These are phyloP conservation scores for Urosaurus nigricauda DNA, from an alignment of 2,797 vertebrate genomes.

Conservation along the genomic window DNA sequence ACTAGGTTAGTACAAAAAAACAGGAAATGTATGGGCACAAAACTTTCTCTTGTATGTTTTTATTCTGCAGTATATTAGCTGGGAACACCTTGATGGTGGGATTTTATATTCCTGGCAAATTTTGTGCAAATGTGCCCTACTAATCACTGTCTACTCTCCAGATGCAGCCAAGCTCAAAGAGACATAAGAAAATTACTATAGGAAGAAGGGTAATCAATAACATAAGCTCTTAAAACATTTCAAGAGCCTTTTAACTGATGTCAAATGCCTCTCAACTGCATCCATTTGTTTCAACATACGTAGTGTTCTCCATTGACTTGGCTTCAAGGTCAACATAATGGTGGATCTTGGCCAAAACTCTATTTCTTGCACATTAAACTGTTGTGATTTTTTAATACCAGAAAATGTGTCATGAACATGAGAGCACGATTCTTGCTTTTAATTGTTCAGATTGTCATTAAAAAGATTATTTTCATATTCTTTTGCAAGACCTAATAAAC, in stretches of 20 bases:
- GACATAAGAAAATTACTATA: neutral
- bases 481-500: slow-evolving; percentile 3
- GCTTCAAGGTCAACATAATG: slow-evolving; percentile 27
- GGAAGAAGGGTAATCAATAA: slow-evolving; percentile 36
- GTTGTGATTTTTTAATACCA: neutral
- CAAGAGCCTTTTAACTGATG: slow-evolving; percentile 6
- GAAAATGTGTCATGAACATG: neutral
- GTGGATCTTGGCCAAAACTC: neutral
- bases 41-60: neutral
- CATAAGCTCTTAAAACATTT: slow-evolving; percentile 2
- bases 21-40: neutral
- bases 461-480: neutral
- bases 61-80: neutral
- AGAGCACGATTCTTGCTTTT: neutral
- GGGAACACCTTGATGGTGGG: neutral
- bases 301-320: neutral
- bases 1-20: neutral
- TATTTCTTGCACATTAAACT: slow-evolving; percentile 10
- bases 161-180: neutral
- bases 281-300: slow-evolving; percentile 6
- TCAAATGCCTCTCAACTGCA: neutral
- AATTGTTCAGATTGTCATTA: neutral
- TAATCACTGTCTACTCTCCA: neutral
- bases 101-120: neutral
- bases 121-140: neutral